Percentiles rank a stretch among this genome's conserved stretches.
Evolutionary conservation across 2,797 vertebrate species (phyloP).

Genomic region (Sebastes matsubarae): DNA sequence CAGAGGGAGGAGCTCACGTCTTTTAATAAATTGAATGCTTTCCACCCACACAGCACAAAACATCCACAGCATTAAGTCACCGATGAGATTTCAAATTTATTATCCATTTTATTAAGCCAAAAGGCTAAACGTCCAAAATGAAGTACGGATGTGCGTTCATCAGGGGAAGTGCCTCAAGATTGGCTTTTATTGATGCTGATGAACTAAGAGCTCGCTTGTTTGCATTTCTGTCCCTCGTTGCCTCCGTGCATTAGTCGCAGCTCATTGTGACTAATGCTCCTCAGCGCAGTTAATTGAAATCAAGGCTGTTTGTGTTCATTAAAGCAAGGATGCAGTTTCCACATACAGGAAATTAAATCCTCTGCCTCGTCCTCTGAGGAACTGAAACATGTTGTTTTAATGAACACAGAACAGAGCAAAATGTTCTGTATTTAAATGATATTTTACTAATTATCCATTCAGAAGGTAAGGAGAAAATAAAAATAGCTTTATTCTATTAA

Average conservation of each 20-base stretch:
- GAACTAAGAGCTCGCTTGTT: constrained; percentile 30
- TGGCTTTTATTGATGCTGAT: constrained; percentile 45
- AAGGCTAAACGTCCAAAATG: constrained; percentile 15
- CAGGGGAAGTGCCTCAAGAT: constrained; percentile 9
- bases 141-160: constrained; percentile 15
- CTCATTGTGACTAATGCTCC: constrained; percentile 29
- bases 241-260: constrained; percentile 21
- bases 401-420: neutral
- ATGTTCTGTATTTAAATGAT: neutral
- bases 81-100: constrained; percentile 13
- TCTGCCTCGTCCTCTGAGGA: neutral
- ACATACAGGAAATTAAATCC: constrained; percentile 6
- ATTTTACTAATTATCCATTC: neutral
- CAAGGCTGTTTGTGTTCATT: constrained; percentile 28
- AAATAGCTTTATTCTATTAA: neutral
- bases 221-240: constrained; percentile 27
- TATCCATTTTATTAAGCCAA: constrained; percentile 14
- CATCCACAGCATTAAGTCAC: neutral
- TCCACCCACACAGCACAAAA: constrained; percentile 33
- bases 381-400: neutral
- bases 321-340: neutral
- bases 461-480: neutral
- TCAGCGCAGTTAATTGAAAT: constrained; percentile 28
- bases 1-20: constrained; percentile 3
- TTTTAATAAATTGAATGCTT: constrained; percentile 27